Evolutionary conservation across 2,113 vertebrate species (phyloP), one percentile per base, ranked within the genome.

Genomic region (Fregetta grallaria): DNA sequence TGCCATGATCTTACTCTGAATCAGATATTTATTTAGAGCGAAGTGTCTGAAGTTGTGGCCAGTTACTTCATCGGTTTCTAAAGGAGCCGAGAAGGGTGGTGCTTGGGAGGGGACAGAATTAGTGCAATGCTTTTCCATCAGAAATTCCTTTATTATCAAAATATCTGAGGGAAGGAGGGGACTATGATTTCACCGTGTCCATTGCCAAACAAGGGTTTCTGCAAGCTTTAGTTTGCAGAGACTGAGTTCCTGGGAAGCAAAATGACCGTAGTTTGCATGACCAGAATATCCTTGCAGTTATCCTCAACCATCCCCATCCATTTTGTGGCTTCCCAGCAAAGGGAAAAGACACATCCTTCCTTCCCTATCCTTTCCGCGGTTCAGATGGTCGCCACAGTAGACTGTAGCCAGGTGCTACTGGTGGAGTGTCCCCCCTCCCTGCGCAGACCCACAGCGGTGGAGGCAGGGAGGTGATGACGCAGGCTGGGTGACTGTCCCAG

Each of bases 1-100:
- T 96, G 84, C 95, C 91, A 93, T 95, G 89, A 96, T 74, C 94
- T 95, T 96, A 73, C 23, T 92, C 71, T 96, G 93, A 96, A 82
- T 95, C 87, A 92, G 76, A 71, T 90, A 62, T 59, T 92, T 95
- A 88, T 88, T 94, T 94, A n/a, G 21, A 92, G 62, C 8, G 9
- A 65, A 79, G 15, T 13, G 38, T 34, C 76, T 70, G 53, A 87
- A 92, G 29, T n/a, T 59, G 58, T 72, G 38, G 59, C 49, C 11
- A 11, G 23, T 91, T 94, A 80, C 85, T 96, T 95, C 96, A 96
- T 38, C 50, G 3, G 45, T 85, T 95, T 74, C 74, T 79, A 74
- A 85, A 62, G 67, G 63, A 87, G 50, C 25, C 1, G 8, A 76
- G 86, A 91, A 91, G 95, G 95, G 86, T 95, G 77, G 77, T 79